phyloP scores from a whole-genome alignment of 2,888 invertebrate species.

The Dasypolia templi region DNA sequence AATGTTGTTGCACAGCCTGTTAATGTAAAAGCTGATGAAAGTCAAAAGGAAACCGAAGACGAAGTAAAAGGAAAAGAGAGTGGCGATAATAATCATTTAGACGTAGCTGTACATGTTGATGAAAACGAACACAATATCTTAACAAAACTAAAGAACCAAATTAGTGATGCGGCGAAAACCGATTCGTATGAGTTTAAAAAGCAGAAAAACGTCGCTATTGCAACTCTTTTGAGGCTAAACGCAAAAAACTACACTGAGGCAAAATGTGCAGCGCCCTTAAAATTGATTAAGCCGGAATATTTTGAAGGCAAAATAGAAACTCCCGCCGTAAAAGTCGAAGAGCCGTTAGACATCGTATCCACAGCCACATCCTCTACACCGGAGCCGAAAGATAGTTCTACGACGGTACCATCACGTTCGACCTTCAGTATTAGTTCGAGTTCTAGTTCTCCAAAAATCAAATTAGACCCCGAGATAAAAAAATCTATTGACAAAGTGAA shows the following conservation, averaged over 20 bases:
- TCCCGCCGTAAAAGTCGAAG: constrained; percentile 1
- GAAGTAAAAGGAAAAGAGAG: constrained; percentile 6
- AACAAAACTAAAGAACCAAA: constrained; percentile 71
- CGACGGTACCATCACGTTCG: constrained; percentile 21
- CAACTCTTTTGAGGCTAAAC: constrained; percentile 75
- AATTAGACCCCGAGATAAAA: constrained; percentile 61
- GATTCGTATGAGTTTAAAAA: constrained; percentile 69
- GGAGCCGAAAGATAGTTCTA: constrained; percentile 24
- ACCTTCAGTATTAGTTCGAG: constrained; percentile 12
- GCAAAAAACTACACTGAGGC: constrained; percentile 50
- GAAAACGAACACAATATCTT: constrained; percentile 59
- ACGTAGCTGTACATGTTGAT: constrained; percentile 20
- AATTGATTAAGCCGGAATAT: constrained; percentile 76
- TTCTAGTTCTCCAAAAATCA: neutral
- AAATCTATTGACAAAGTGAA: constrained; percentile 75
- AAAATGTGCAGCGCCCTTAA: constrained; percentile 53
- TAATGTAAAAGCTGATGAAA: constrained; percentile 6
- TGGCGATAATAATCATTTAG: neutral
- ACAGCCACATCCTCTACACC: constrained; percentile 34
- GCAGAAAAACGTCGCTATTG: constrained; percentile 79
- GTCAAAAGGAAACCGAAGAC: constrained; percentile 9
- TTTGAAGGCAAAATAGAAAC: constrained; percentile 63
- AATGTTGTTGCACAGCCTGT: constrained; percentile 42
- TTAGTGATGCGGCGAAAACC: constrained; percentile 68
- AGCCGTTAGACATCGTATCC: neutral